Evolutionary conservation across 2,113 vertebrate species (phyloP).

Genomic region (Numida meleagris): DNA sequence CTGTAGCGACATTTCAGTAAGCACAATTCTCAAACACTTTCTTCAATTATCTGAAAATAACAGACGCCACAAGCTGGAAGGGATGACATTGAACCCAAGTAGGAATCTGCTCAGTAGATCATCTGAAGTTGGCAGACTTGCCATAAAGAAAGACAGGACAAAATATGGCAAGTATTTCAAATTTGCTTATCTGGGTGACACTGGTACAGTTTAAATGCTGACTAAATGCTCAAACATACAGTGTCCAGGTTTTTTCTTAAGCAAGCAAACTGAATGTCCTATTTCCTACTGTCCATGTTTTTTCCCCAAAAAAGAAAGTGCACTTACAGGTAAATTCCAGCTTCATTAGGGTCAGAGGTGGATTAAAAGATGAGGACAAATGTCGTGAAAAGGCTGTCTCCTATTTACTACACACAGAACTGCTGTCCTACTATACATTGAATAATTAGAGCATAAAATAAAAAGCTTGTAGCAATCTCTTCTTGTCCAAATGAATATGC

Average conservation of each 20-base stretch:
- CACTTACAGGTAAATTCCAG: neutral
- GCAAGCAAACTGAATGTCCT: neutral
- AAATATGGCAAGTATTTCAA: neutral
- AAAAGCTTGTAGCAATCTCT: neutral
- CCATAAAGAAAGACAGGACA: accelerated
- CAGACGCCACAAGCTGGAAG: neutral
- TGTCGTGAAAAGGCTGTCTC: neutral
- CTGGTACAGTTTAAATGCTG: neutral
- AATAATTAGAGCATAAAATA: neutral
- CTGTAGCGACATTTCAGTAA: neutral
- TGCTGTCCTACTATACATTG: neutral
- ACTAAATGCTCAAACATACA: accelerated
- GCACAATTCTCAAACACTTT: neutral
- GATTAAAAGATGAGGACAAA: neutral
- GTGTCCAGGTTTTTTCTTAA: neutral
- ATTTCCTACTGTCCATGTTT: neutral
- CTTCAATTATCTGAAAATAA: conserved; percentile 4
- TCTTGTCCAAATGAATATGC: neutral
- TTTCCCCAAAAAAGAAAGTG: neutral
- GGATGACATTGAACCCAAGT: neutral
- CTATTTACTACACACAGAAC: neutral
- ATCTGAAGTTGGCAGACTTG: neutral
- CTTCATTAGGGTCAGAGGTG: neutral
- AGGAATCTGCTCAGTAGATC: neutral
- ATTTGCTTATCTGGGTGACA: neutral